These are phyloP conservation scores for Drosophila simulans DNA, from an alignment of 1,140 invertebrate species.

Conservation along the genomic window DNA sequence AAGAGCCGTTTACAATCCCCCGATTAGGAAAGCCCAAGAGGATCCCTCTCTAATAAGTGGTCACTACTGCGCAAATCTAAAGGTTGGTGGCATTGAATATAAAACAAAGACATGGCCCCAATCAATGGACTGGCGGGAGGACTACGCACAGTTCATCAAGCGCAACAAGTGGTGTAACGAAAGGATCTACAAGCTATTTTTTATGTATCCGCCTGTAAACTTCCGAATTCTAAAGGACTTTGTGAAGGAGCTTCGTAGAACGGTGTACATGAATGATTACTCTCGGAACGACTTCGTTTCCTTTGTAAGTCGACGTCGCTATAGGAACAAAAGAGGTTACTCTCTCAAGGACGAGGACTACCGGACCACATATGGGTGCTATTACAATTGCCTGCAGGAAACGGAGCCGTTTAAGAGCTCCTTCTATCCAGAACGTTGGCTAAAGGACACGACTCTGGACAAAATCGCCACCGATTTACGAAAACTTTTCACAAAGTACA, in stretches of 20 bases:
- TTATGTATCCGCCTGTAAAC: slow-evolving; percentile 48
- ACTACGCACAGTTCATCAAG: slow-evolving; percentile 55
- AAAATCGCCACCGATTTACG: slow-evolving; percentile 41
- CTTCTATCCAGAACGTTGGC: neutral
- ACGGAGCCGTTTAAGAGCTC: slow-evolving; percentile 1
- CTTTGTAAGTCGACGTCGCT: slow-evolving; percentile 14
- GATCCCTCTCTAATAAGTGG: slow-evolving; percentile 56
- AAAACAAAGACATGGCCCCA: slow-evolving; percentile 57
- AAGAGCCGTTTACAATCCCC: neutral
- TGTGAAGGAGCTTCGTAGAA: slow-evolving; percentile 39
- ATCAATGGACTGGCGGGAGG: slow-evolving; percentile 68
- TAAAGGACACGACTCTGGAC: slow-evolving; percentile 30
- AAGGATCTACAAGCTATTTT: slow-evolving; percentile 59
- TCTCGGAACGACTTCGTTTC: slow-evolving; percentile 48
- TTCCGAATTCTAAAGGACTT: slow-evolving; percentile 30
- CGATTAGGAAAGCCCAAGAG: slow-evolving; percentile 17
- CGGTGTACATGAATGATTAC: slow-evolving; percentile 52
- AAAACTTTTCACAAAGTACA: slow-evolving; percentile 61
- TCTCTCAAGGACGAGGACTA: slow-evolving; percentile 13
- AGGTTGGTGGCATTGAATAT: slow-evolving; percentile 22
- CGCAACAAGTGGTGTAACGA: slow-evolving; percentile 67
- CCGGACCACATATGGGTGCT: slow-evolving; percentile 62
- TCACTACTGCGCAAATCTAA: slow-evolving; percentile 55
- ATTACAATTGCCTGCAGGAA: slow-evolving; percentile 57
- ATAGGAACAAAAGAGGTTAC: neutral